Conservation (phyloP, 2,888 invertebrate species). For the Carterocephalus palaemon region DNA sequence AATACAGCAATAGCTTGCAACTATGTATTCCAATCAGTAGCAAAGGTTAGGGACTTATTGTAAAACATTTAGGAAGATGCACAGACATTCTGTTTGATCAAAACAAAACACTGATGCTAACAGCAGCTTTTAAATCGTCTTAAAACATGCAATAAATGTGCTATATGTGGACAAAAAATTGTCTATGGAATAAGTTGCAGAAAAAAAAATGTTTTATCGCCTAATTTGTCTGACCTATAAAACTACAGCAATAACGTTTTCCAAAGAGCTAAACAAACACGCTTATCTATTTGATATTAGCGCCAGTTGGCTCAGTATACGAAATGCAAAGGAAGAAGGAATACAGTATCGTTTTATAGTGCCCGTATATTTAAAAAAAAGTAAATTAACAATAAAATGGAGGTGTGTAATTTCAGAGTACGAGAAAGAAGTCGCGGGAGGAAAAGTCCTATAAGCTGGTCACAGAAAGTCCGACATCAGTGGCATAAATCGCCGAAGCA, state of each 20-base stretch:
- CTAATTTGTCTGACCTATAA: constrained; percentile 33
- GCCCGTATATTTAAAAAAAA: constrained; percentile 2
- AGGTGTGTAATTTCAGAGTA: constrained; percentile 66
- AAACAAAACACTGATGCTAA: too few relatives aligned
- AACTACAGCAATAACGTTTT: constrained; percentile 40
- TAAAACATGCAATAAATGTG: too few relatives aligned
- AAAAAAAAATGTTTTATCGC: constrained; percentile 11
- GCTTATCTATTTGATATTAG: constrained; percentile 56
- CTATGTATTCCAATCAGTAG: too few relatives aligned
- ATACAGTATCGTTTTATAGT: constrained; percentile 27
- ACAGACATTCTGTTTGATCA: too few relatives aligned
- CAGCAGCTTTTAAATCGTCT: too few relatives aligned
- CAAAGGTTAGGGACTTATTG: too few relatives aligned
- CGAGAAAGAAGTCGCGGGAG: constrained; percentile 73
- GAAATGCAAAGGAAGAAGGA: constrained; percentile 32
- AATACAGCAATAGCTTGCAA: too few relatives aligned
- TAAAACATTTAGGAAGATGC: too few relatives aligned
- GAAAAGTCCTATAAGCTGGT: constrained; percentile 80
- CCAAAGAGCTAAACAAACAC: constrained; percentile 60
- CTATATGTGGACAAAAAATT: too few relatives aligned
- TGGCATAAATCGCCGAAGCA: constrained; percentile 78
- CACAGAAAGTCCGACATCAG: constrained; percentile 81
- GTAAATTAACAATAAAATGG: constrained; percentile 34
- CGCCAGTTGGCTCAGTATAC: constrained; percentile 41
- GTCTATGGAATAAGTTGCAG: background rate